Percentiles rank a stretch among this genome's conserved stretches.
Conservation (phyloP, 2,888 invertebrate species). For the Drosophila leonis region DNA sequence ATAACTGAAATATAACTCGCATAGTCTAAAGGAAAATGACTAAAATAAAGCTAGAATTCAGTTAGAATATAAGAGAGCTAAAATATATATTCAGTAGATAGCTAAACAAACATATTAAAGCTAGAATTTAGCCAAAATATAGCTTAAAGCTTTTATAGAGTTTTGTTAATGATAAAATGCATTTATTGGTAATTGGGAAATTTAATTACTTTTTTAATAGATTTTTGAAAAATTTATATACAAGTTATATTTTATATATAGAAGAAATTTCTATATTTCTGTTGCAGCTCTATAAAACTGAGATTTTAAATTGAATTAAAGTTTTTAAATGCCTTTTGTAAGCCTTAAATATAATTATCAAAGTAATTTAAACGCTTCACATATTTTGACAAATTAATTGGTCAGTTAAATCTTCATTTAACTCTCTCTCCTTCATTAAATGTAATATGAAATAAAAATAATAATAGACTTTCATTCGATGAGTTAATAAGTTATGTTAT, state of each 20-base stretch:
- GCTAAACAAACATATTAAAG: neutral
- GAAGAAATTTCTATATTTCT: too few relatives aligned
- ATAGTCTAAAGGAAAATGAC: too few relatives aligned
- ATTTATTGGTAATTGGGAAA: neutral
- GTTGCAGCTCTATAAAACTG: too few relatives aligned
- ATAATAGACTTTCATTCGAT: neutral
- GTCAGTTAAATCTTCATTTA: neutral
- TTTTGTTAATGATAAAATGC: neutral
- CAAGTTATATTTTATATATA: too few relatives aligned
- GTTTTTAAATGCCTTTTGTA: neutral
- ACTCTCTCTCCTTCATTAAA: conserved; percentile 1
- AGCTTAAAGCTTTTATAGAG: too few relatives aligned
- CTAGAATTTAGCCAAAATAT: neutral
- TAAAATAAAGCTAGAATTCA: too few relatives aligned
- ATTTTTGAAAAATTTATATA: too few relatives aligned
- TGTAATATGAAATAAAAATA: neutral
- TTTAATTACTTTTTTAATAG: neutral
- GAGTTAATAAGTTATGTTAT: neutral
- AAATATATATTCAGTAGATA: too few relatives aligned
- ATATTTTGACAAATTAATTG: neutral
- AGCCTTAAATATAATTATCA: neutral
- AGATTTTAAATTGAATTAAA: neutral
- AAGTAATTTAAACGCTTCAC: neutral
- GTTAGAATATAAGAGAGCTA: too few relatives aligned
- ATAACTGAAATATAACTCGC: too few relatives aligned